Evolutionary conservation across 1,140 invertebrate species (phyloP), one percentile per base, ranked within the genome.

Genomic region (Stegodyphus mimosarum): DNA sequence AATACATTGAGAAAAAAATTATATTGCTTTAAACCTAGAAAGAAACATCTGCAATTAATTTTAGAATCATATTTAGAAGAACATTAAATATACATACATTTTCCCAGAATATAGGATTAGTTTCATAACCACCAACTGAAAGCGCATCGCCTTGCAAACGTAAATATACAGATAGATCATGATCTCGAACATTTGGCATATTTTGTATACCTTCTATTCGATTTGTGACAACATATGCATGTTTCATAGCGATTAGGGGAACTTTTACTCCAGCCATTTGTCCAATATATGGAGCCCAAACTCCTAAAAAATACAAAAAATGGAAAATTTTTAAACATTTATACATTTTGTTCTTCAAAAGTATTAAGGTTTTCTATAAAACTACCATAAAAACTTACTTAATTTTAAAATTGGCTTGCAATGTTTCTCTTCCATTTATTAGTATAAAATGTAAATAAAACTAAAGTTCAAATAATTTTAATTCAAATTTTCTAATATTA

Each of bases 61-160:
- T 33, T 33, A 3, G 3, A 33, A 33, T 33, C 33, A 33, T 33
- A 33, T 33, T 33, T 33, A 33, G 17, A 67, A 89, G 89, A 60
- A 72, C 33, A 18, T 7, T 13, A 71, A 71, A 11, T 17, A 73
- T n/a, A 66, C 51, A 89, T 89, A 95, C 95, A 87, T 94, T 92
- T 88, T 95, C 94, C 50, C 96, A 90, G 84, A 97, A 92, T 79
- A 94, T 93, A 1, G 96, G 96, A 90, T 97, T 96, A 0, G 91
- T 90, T 90, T 98, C 96, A 89, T 97, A 98, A 18, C 96, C 96
- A n/a, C 96, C 96, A 86, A 97, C 92, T 85, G 92, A 93, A 10
- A 97, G 92, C 0, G 94, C 92, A 87, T 96, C 95, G 6, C 95
- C 96, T 88, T 96, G 95, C 0, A 96, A 92, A 87, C 95, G 93